Conservation (phyloP, 2,797 vertebrate genomes). For the Lerista edwardsae region DNA sequence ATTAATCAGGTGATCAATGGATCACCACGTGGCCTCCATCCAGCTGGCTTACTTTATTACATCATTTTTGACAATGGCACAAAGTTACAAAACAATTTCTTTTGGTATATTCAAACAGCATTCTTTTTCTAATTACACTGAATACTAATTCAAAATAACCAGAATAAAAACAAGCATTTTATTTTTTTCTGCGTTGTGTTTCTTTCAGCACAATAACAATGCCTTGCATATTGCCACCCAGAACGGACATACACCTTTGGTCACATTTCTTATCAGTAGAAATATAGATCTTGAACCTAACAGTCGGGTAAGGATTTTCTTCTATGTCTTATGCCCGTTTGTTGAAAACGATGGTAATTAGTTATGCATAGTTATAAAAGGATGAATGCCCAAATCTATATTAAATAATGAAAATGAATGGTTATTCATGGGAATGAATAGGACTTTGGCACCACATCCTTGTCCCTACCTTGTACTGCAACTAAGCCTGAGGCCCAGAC, state of each 20-base stretch:
- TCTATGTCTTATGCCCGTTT: neutral
- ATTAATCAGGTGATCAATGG: too few relatives aligned
- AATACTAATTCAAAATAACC: slow-evolving; percentile 24
- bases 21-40: neutral
- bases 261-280: slow-evolving; percentile 82
- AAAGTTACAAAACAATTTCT: neutral
- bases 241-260: slow-evolving; percentile 80
- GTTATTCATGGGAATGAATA: neutral
- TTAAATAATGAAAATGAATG: neutral
- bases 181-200: slow-evolving; percentile 5
- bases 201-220: slow-evolving; percentile 75
- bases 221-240: slow-evolving; percentile 82
- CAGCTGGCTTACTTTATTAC: neutral
- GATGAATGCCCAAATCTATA: neutral
- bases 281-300: slow-evolving; percentile 76
- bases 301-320: slow-evolving; percentile 77
- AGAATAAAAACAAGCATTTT: neutral
- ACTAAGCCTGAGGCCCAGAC: too few relatives aligned
- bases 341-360: neutral
- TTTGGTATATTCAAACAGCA: neutral
- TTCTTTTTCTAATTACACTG: neutral
- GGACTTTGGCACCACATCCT: too few relatives aligned
- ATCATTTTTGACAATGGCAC: too few relatives aligned
- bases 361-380: neutral
- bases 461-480: too few relatives aligned